Base-by-base conservation (phyloP, 2,113 vertebrate species). In the Solea solea region DNA sequence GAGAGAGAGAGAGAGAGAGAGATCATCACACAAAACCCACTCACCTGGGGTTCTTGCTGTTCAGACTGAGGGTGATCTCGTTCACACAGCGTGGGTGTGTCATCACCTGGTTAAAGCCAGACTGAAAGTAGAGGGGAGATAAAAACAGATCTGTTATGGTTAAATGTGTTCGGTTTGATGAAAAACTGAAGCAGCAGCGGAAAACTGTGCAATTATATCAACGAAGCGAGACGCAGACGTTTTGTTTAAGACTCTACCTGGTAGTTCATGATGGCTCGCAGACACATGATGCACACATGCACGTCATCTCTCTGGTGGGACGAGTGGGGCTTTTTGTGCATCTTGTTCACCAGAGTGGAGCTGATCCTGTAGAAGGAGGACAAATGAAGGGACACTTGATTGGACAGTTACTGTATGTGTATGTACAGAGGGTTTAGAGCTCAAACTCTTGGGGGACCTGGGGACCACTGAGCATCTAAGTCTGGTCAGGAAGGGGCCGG, bases 251-350 rank as follows among this genome's bases (percentile, higher is more conserved):
- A 14, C 4, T 28, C 1, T 86, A 98, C 98, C 98, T 99, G 97
- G 80, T 99, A 99, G 90, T 99, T 99, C 97, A 99, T 99, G 92
- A 99, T 99, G 81, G 98, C 97, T 0, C 98, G 93, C 59, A 99
- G 90, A 42, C 97, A 99, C 97, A 99, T 98, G 61, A 99, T 97
- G 87, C 98, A 99, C 41, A 99, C 92, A 0, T 98, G 98, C 13
- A 98, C 95, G 0, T 98, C 98, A 0, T 98, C 97, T 88, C 96
- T 97, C 88, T 96, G 96, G 88, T 75, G 91, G 73, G 93, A 91
- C 0, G 94, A 87, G 39, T 93, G 94, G 0, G 95, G 92, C 81
- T 92, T 95, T 72, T 94, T 90, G 76, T 95, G 76, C 0, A 96
- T 87, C 86, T 93, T 95, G 89, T 94, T 94, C 5, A 74, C 74